Conservation (phyloP, 1,140 invertebrate species). For the Magallana angulata region DNA sequence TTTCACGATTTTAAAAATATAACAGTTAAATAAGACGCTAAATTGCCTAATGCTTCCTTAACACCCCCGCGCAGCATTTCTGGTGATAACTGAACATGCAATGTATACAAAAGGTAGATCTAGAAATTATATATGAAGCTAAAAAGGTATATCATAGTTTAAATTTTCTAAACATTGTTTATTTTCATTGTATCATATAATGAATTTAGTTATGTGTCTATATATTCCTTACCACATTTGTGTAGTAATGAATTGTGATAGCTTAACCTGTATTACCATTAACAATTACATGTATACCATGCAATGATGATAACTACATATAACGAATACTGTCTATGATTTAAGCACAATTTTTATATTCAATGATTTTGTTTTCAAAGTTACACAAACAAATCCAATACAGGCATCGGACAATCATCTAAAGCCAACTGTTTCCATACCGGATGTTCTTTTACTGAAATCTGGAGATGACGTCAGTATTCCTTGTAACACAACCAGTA, state of each 20-base stretch:
- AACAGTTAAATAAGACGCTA: too few species aligned
- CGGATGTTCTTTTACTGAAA: neutral
- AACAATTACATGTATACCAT: neutral
- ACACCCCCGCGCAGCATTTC: too few species aligned
- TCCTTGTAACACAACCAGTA: neutral
- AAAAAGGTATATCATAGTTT: too few species aligned
- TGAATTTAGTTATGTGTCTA: neutral
- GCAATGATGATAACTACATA: neutral
- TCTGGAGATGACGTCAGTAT: slow-evolving; percentile 17
- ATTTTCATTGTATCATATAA: neutral
- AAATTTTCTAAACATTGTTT: too few species aligned
- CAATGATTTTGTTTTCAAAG: neutral
- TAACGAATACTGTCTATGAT: neutral
- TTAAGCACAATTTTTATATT: neutral
- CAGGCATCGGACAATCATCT: neutral
- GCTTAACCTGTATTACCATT: neutral
- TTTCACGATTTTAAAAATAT: too few species aligned
- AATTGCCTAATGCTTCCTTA: too few species aligned
- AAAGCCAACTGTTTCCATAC: neutral
- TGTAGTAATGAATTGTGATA: neutral
- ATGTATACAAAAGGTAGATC: too few species aligned
- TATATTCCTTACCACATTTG: neutral
- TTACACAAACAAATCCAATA: neutral
- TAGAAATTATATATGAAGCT: too few species aligned
- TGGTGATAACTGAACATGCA: too few species aligned